These are phyloP conservation scores for Microtus pennsylvanicus DNA, from an alignment of 2,113 vertebrate species.

Conservation along the genomic window DNA sequence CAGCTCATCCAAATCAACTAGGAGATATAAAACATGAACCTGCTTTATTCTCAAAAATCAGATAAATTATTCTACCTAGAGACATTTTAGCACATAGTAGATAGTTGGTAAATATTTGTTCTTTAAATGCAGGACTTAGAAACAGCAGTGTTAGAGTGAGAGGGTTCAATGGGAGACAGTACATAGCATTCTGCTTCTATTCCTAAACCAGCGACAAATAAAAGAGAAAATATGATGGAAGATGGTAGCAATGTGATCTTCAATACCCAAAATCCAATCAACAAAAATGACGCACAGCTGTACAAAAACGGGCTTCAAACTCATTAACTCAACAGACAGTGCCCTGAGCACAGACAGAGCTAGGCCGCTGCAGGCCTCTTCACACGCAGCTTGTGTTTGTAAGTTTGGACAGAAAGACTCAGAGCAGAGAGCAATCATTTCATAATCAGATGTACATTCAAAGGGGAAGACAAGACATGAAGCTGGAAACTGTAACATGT, in stretches of 20 bases:
- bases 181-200: not conserved
- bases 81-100: not conserved
- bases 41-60: not conserved
- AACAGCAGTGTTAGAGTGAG: not conserved
- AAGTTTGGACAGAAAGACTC: not conserved
- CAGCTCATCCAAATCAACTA: not conserved
- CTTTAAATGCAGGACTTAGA: not conserved
- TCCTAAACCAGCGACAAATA: not conserved
- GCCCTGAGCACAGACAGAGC: not conserved
- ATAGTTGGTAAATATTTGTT: not conserved
- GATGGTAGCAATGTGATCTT: not conserved
- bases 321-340: not conserved
- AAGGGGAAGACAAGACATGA: conserved; percentile 5
- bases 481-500: not conserved
- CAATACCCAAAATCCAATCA: not conserved
- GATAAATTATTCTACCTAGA: not conserved
- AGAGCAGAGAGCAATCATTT: not conserved
- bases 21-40: not conserved
- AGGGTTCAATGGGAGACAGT: not conserved
- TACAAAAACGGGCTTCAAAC: not conserved
- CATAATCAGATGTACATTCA: not conserved
- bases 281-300: not conserved
- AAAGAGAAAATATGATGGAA: not conserved
- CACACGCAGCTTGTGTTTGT: too few relatives aligned
- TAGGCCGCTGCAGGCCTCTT: not conserved